phyloP scores from a whole-genome alignment of 2,888 invertebrate species.

The Ganaspis brasiliensis region DNA sequence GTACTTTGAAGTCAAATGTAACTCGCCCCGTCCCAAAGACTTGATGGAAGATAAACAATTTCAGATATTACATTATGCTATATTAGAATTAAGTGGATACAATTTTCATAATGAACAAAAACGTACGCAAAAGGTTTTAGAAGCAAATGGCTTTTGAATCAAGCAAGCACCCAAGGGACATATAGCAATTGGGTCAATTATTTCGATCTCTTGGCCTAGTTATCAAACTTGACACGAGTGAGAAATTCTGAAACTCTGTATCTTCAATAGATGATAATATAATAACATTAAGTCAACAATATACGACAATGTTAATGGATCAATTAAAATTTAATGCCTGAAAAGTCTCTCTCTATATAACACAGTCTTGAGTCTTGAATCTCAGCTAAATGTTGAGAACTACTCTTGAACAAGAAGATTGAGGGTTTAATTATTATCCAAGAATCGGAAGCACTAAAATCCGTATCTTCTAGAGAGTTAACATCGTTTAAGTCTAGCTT shows the following conservation, averaged over 20 bases:
- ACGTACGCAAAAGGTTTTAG: conserved; percentile 11
- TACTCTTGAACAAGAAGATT: not conserved
- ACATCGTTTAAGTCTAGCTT: conserved; percentile 16
- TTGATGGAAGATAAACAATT: conserved; percentile 35
- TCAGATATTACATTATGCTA: conserved; percentile 26
- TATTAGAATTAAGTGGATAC: not conserved
- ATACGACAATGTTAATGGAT: not conserved
- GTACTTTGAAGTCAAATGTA: conserved; percentile 74
- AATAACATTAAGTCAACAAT: not conserved
- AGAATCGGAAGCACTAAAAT: conserved; percentile 19
- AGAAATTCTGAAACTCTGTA: conserved; percentile 1
- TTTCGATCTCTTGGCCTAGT: conserved; percentile 24
- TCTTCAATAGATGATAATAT: conserved; percentile 7
- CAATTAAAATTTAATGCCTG: not conserved
- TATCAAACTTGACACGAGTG: conserved; percentile 25
- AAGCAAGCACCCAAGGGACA: not conserved
- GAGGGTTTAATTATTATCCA: not conserved
- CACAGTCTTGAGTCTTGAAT: not conserved
- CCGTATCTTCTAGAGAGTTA: conserved; percentile 7
- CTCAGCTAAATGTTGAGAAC: not conserved
- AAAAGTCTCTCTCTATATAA: not conserved
- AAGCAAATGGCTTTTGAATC: not conserved
- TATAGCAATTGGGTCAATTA: conserved; percentile 36
- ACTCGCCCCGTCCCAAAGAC: conserved; percentile 45
- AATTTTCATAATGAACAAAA: conserved; percentile 14